Conservation (phyloP, 2,888 invertebrate genomes). For the Tinea pellionella region DNA sequence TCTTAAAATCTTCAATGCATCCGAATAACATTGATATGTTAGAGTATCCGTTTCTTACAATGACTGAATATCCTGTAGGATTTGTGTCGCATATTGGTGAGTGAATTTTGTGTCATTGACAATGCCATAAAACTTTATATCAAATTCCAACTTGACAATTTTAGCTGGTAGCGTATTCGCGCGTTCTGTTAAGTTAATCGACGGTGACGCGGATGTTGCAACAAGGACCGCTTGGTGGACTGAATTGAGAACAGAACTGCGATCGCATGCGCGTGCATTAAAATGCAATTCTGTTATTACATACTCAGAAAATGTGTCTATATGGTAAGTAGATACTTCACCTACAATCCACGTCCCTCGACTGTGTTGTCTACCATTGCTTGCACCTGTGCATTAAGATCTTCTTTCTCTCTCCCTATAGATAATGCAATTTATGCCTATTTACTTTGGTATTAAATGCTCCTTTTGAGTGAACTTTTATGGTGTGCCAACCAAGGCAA, state of each 20-base stretch:
- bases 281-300: constrained; percentile 95
- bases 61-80: constrained; percentile 89
- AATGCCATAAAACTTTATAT: no score
- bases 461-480: no score
- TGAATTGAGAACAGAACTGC: constrained; percentile 93
- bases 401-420: no score
- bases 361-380: no score
- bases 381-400: no score
- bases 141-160: no score
- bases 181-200: constrained; percentile 51
- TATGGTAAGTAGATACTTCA: constrained; percentile 78
- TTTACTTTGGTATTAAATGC: no score
- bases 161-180: constrained; percentile 58
- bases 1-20: constrained; percentile 74
- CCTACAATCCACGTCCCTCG: constrained; percentile 5
- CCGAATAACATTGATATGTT: constrained; percentile 88
- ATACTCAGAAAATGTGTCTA: constrained; percentile 91
- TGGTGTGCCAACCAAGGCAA: no score
- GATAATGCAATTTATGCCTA: no score
- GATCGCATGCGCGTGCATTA: constrained; percentile 91
- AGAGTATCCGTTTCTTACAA: constrained; percentile 96
- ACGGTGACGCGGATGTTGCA: constrained; percentile 91
- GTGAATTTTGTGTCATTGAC: no score
- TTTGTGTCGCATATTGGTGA: constrained; percentile 89
- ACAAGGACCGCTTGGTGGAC: constrained; percentile 97